phyloP scores from a whole-genome alignment of 2,888 invertebrate genomes.

The Epiblema foenella region DNA sequence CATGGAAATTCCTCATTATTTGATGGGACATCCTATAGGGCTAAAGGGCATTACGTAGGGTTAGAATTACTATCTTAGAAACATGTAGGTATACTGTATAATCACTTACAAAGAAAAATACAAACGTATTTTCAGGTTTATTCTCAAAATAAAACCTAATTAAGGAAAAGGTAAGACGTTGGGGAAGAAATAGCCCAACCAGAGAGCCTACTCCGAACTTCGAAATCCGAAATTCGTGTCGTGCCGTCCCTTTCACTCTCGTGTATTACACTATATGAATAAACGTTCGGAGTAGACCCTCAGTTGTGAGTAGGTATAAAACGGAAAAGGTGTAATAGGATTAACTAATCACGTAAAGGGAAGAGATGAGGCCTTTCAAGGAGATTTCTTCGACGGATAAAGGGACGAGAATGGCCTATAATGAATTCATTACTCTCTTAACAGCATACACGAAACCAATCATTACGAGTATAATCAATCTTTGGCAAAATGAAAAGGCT shows the following conservation, averaged over 20 bases:
- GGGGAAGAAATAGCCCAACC: background rate
- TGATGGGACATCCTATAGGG: background rate
- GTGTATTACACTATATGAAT: too few species aligned
- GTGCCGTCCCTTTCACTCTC: too few species aligned
- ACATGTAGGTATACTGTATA: background rate
- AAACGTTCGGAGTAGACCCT: too few species aligned
- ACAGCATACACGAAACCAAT: too few species aligned
- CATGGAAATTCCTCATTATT: background rate
- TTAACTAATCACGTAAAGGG: background rate
- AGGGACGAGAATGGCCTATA: background rate
- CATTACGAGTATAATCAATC: too few species aligned
- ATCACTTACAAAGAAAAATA: background rate
- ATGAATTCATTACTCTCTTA: too few species aligned
- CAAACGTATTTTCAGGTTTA: too few species aligned
- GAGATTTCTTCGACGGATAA: background rate
- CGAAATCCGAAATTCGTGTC: too few species aligned
- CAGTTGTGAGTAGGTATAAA: too few species aligned
- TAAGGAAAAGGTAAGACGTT: background rate
- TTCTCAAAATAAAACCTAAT: background rate
- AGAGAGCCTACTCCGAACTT: too few species aligned
- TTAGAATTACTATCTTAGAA: too few species aligned
- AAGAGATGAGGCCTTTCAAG: background rate
- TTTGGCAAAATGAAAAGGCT: too few species aligned
- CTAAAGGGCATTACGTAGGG: background rate
- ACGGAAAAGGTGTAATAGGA: background rate